Evolutionary conservation across 2,888 invertebrate genomes (phyloP).

Genomic region (Drosophila infuscata): DNA sequence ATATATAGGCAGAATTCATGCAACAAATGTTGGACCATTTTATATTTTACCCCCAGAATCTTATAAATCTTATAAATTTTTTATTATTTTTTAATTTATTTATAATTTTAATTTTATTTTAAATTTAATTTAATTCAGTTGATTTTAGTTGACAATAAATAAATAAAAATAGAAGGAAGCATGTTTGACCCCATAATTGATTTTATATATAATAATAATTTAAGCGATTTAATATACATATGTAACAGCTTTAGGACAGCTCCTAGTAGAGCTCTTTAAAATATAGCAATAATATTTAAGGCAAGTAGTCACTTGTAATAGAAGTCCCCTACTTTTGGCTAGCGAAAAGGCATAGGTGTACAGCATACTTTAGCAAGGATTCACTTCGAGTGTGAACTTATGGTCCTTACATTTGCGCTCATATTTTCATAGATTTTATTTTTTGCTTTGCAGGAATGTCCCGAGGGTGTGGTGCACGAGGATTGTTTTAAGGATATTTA

Average conservation of each 20-base stretch:
- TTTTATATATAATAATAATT: too few species aligned
- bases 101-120: too few species aligned
- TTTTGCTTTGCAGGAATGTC: constrained; percentile 93
- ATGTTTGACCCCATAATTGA: too few species aligned
- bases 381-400: constrained; percentile 19
- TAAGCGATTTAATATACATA: too few species aligned
- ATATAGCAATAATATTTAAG: not conserved
- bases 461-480: constrained; percentile 98
- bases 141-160: too few species aligned
- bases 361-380: not conserved
- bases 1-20: too few species aligned
- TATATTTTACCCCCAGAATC: too few species aligned
- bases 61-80: too few species aligned
- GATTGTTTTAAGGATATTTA: constrained; percentile 99
- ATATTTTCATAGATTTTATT: constrained; percentile 57
- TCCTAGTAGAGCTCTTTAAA: not conserved
- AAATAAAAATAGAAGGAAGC: too few species aligned
- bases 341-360: not conserved
- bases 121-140: too few species aligned
- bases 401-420: constrained; percentile 21
- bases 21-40: too few species aligned
- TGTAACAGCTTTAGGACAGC: not conserved
- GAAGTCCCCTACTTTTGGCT: not conserved
- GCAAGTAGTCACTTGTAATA: not conserved
- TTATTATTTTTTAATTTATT: too few species aligned